Base-by-base conservation (phyloP, 2,888 invertebrate genomes). In the Yponomeuta plumbellus region DNA sequence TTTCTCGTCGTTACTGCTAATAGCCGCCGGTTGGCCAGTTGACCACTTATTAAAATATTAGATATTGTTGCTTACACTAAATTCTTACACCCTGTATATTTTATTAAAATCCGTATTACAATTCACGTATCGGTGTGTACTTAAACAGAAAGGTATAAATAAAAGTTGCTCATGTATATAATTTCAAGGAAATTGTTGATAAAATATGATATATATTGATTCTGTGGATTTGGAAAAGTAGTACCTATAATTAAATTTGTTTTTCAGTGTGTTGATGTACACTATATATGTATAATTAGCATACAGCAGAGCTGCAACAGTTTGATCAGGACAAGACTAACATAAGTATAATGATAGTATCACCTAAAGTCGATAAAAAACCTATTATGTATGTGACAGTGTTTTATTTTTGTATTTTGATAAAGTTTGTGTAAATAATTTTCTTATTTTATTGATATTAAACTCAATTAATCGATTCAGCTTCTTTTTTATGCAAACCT, bases 371-470 rank as follows among this genome's bases (percentile, higher is more conserved):
- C 74, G 81, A 88, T 84, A 83, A 80, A 80, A 23, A 61, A 83
- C 82, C 77, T 82, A 58, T 23, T 67, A 81, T 87, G 85, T 88
- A 88, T 83, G 90, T 90, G 88, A 87, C 90, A 87, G 87, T 90
- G 89, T 89, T 89, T 90, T 90, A 90, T 89, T 90, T 90, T 90
- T 90, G 90, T 90, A 90, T 90, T 90, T 90, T 90, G 88, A 90
- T 90, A 90, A 89, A 88, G 83, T 88, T 87, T 84, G 88, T 90
- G 90, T 90, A 90, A 89, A 90, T 90, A 89, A 84, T 89, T 90
- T 88, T 90, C 88, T 90, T 88, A 90, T 90, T 89, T 90, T 89
- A 90, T 90, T 89, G 90, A 89, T 90, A 90, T 88, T 90, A 90
- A 90, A 90, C 89, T 89, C 88, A 83, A 90, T 87, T 90, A 90